These are phyloP conservation scores for Ridgeia piscesae DNA, from an alignment of 1,140 invertebrate genomes.

Conservation along the genomic window DNA sequence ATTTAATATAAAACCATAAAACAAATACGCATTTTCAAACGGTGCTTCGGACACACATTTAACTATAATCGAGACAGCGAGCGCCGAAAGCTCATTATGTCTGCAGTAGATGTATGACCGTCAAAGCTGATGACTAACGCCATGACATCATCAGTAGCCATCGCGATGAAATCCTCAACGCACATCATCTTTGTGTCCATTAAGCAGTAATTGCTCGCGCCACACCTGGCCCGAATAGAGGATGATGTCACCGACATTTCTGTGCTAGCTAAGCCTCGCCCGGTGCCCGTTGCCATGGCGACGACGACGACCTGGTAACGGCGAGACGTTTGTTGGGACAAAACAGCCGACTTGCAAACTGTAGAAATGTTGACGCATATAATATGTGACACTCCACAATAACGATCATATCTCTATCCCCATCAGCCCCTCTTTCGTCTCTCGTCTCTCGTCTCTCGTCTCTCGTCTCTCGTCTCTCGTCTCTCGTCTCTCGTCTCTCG, in stretches of 20 bases:
- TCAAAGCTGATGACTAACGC: conserved; percentile 4
- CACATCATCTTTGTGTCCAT: neutral
- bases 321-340: neutral
- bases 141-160: neutral
- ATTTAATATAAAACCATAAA: no score
- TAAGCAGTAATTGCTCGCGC: neutral
- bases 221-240: neutral
- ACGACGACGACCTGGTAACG: neutral
- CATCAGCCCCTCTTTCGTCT: no score
- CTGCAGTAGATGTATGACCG: neutral
- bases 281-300: neutral
- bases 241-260: neutral
- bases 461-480: no score
- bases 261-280: neutral
- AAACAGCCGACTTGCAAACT: neutral
- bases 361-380: neutral
- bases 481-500: no score
- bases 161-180: neutral
- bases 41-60: neutral
- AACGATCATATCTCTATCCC: neutral
- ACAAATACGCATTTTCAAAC: neutral
- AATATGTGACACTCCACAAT: neutral
- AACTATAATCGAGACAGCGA: no score
- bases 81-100: neutral
- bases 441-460: no score